Base-by-base conservation (phyloP, 35 echinoderm and acorn worm genomes). In the Apostichopus parvimensis region DNA sequence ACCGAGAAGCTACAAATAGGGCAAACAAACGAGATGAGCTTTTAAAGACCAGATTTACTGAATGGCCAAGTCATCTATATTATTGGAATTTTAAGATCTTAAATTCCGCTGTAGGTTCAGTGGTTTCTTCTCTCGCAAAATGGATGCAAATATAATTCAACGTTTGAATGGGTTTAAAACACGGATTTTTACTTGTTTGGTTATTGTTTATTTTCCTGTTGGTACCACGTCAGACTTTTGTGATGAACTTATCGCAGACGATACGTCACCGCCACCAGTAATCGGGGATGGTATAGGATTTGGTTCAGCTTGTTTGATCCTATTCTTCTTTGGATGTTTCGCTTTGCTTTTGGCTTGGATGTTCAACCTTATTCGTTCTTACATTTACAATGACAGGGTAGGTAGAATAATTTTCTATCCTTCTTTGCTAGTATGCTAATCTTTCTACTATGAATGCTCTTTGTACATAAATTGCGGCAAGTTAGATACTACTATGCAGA, bases 241-340 rank as follows among this genome's bases (percentile, higher is more conserved):
- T 58, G 81, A 84, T 25, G 81, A 84, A 60, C 26, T 45, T 54
- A 24, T 17, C 8, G 23, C 18, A 58, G 17, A 72, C 20, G 61
- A 64, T 17, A 88, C 86, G 11, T 28, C 86, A 18, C 26, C 26
- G 72, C 62, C 86, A 28, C 64, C 24, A 15, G 10, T 64, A 1
- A 88, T 88, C 53, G 68, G 64, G 4, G 62, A 88, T 73, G 86
- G 86, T 13, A 15, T 91, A 55, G 77, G 21, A 22, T 91, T 91
- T 79, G 59, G 22, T 57, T 77, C 89, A 8, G 89, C 89, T 9
- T 54, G 45, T 22, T 8, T 91, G 15, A 91, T 91, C 59, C n/a
- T 91, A 13, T 91, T 91, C n/a, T 59, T 77, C 89, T 91, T 91
- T 54, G 89, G 89, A 24, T 91, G 75, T 79, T 91, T 91, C 22